Evolutionary conservation across 2,888 invertebrate genomes (phyloP).

Genomic region (Dione vanillae): DNA sequence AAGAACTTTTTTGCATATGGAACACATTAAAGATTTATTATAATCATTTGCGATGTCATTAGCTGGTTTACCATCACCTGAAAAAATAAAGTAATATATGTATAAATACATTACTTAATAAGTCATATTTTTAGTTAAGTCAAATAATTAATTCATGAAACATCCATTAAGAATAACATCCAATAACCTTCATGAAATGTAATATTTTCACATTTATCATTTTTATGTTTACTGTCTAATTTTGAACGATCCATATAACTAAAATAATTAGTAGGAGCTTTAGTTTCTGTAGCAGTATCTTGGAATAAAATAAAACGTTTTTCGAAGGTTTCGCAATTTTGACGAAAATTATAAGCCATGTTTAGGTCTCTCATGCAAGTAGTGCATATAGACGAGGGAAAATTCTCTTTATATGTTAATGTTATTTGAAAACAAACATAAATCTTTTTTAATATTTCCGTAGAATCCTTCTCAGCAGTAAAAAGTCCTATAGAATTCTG

Average conservation of each 20-base stretch:
- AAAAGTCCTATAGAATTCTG: constrained; percentile 54
- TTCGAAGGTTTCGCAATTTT: constrained; percentile 66
- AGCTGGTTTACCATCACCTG: background rate
- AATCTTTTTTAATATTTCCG: constrained; percentile 61
- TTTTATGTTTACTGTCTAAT: background rate
- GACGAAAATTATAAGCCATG: constrained; percentile 61
- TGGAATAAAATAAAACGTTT: constrained; percentile 56
- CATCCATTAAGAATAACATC: background rate
- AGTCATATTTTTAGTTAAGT: background rate
- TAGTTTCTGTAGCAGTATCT: constrained; percentile 29
- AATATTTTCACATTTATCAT: constrained; percentile 7
- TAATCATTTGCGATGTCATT: constrained; percentile 7
- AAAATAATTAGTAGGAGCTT: constrained; percentile 29
- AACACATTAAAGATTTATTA: constrained; percentile 54
- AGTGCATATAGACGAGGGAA: constrained; percentile 64
- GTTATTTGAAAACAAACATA: constrained; percentile 66
- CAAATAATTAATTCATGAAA: background rate
- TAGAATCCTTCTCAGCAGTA: constrained; percentile 52
- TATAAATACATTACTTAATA: background rate
- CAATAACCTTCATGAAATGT: constrained; percentile 1
- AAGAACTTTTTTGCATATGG: constrained; percentile 63
- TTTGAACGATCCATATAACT: constrained; percentile 39
- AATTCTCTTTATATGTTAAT: constrained; percentile 54
- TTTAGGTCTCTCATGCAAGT: constrained; percentile 64
- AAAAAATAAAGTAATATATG: background rate